These are phyloP conservation scores for Capitella teleta DNA, from an alignment of 1,140 invertebrate species.

Conservation along the genomic window DNA sequence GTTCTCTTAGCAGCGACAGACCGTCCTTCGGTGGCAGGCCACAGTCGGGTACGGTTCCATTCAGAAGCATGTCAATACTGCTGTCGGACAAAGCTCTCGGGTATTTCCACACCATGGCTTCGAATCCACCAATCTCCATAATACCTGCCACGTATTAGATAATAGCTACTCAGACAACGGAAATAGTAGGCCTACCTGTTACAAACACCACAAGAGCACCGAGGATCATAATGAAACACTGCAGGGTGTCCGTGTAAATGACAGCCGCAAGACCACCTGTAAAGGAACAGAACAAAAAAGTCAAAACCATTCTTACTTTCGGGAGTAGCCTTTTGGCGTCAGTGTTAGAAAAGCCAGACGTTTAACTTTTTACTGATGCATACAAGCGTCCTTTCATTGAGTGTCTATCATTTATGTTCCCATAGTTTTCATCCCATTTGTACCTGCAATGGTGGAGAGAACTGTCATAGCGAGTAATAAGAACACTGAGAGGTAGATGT, in stretches of 20 bases:
- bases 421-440: no score
- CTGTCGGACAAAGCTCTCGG: not conserved
- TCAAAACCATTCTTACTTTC: not conserved
- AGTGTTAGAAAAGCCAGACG: no score
- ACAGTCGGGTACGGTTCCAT: not conserved
- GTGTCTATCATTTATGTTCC: no score
- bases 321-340: no score
- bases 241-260: slow-evolving; percentile 51
- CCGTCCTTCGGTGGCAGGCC: slow-evolving; percentile 11
- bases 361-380: no score
- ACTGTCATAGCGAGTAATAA: slow-evolving; percentile 43
- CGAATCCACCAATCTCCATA: not conserved
- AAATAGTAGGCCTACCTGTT: slow-evolving; percentile 33
- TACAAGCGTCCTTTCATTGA: no score
- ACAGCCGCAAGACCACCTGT: slow-evolving; percentile 48
- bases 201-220: slow-evolving; percentile 47
- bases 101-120: slow-evolving; percentile 1
- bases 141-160: not conserved
- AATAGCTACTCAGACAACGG: not conserved
- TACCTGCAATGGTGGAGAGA: slow-evolving; percentile 42
- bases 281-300: not conserved
- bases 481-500: slow-evolving; percentile 42
- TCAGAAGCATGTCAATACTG: not conserved
- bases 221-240: slow-evolving; percentile 49
- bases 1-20: slow-evolving; percentile 32